Conservation (phyloP, 2,113 vertebrate species). For the Gobius niger region DNA sequence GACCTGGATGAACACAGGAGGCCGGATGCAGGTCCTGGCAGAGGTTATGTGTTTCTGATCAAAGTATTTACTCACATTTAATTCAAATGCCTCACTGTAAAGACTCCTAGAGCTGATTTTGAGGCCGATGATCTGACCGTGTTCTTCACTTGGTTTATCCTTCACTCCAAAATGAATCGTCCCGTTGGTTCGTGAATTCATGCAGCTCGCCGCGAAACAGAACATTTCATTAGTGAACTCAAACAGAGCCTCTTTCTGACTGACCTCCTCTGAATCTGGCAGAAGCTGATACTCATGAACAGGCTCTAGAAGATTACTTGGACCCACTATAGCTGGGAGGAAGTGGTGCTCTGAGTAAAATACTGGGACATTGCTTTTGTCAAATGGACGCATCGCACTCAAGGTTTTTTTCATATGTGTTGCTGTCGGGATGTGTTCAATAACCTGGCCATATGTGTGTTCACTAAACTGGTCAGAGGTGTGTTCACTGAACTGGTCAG, state of each 20-base stretch:
- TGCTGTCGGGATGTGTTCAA: background rate
- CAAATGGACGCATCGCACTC: slow-evolving; percentile 72
- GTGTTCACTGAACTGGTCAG: too few relatives aligned
- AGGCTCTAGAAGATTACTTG: slow-evolving; percentile 78
- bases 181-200: slow-evolving; percentile 81
- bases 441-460: too few relatives aligned
- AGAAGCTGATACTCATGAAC: slow-evolving; percentile 80
- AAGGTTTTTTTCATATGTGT: slow-evolving; percentile 6
- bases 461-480: too few relatives aligned
- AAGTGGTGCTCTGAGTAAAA: slow-evolving; percentile 70
- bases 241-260: slow-evolving; percentile 59
- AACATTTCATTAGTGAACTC: slow-evolving; percentile 79
- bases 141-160: slow-evolving; percentile 51
- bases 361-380: slow-evolving; percentile 56
- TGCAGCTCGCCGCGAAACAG: slow-evolving; percentile 79
- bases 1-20: slow-evolving; percentile 43
- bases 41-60: background rate
- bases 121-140: slow-evolving; percentile 69
- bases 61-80: slow-evolving; percentile 32
- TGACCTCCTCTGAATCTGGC: slow-evolving; percentile 47
- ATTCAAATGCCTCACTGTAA: slow-evolving; percentile 36
- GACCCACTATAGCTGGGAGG: slow-evolving; percentile 73
- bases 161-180: slow-evolving; percentile 82
- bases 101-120: background rate
- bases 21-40: slow-evolving; percentile 46